Conservation (phyloP, 2,797 vertebrate genomes). For the Chaenodraco wilsoni region DNA sequence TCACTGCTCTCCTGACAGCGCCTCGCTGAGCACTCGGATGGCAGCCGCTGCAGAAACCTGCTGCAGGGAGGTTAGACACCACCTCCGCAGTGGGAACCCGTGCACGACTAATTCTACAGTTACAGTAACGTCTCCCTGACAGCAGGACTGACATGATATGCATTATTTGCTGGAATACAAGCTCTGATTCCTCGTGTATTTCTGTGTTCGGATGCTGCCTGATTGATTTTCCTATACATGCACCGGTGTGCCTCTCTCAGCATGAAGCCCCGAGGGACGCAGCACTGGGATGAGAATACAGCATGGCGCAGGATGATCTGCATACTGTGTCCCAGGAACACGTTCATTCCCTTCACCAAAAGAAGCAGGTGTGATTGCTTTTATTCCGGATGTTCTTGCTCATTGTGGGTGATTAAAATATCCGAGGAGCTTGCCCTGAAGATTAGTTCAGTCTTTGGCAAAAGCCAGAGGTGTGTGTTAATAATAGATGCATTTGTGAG, state of each 20-base stretch:
- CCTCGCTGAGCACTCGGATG: conserved; percentile 47
- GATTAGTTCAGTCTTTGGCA: conserved; percentile 62
- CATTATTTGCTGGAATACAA: conserved; percentile 51
- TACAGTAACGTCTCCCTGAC: conserved; percentile 48
- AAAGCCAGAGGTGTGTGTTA: conserved; percentile 77
- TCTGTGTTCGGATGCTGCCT: conserved; percentile 42
- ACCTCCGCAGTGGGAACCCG: conserved; percentile 49
- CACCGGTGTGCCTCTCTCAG: conserved; percentile 27
- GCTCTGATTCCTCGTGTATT: conserved; percentile 43
- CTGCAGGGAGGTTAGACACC: conserved; percentile 65
- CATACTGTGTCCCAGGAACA: conserved; percentile 39
- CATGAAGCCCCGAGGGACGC: conserved; percentile 19
- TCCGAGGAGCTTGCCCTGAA: conserved; percentile 67
- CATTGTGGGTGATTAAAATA: conserved; percentile 79
- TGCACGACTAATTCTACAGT: conserved; percentile 58
- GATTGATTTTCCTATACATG: conserved; percentile 63
- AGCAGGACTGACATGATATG: conserved; percentile 39
- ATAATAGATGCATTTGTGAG: conserved; percentile 80
- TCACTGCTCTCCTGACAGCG: conserved; percentile 49
- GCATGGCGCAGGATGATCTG: conserved; percentile 36
- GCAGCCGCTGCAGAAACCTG: conserved; percentile 60
- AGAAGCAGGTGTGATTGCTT: conserved; percentile 44
- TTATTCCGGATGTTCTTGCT: conserved; percentile 63
- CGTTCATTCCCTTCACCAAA: conserved; percentile 66
- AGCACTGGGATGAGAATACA: conserved; percentile 24